A percentile compares a stretch with the other conserved stretches of the same genome.
Conservation (phyloP, 2,797 vertebrate genomes). For the Pseudomugil gertrudae region DNA sequence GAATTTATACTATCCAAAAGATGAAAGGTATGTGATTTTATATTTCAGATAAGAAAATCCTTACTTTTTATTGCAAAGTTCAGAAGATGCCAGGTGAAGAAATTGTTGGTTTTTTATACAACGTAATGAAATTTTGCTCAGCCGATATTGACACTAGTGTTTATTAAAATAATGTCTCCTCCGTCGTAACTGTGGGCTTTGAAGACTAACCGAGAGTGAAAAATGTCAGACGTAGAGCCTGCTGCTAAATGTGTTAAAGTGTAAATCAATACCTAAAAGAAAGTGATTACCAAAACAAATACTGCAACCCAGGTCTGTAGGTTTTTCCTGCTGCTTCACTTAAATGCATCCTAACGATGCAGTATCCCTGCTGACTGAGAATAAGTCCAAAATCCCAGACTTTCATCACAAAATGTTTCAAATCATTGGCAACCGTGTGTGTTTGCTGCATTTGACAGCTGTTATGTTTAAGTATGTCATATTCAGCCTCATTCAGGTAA, state of each 20-base stretch:
- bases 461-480: conserved; percentile 13
- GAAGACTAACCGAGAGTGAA: conserved; percentile 11
- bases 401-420: conserved; percentile 48
- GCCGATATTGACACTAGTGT: not conserved
- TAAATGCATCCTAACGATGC: conserved; percentile 34
- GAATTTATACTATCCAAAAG: conserved; percentile 59
- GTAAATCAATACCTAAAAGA: conserved; percentile 57
- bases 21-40: conserved; percentile 60
- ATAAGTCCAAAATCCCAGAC: conserved; percentile 39
- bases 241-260: conserved; percentile 43
- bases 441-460: conserved; percentile 41
- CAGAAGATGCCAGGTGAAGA: too few species aligned
- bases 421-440: conserved; percentile 18
- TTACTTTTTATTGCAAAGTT: too few species aligned
- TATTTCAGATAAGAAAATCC: conserved; percentile 20
- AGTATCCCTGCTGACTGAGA: conserved; percentile 34
- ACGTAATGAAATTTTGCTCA: not conserved
- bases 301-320: conserved; percentile 40
- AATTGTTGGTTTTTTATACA: not conserved
- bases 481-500: conserved; percentile 16
- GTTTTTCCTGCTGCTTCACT: conserved; percentile 36
- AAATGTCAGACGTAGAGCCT: conserved; percentile 19
- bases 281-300: conserved; percentile 57
- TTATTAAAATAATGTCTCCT: not conserved
- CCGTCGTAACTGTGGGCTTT: not conserved